Evolutionary conservation across 2,113 vertebrate species (phyloP).

Genomic region (Pandion haliaetus): DNA sequence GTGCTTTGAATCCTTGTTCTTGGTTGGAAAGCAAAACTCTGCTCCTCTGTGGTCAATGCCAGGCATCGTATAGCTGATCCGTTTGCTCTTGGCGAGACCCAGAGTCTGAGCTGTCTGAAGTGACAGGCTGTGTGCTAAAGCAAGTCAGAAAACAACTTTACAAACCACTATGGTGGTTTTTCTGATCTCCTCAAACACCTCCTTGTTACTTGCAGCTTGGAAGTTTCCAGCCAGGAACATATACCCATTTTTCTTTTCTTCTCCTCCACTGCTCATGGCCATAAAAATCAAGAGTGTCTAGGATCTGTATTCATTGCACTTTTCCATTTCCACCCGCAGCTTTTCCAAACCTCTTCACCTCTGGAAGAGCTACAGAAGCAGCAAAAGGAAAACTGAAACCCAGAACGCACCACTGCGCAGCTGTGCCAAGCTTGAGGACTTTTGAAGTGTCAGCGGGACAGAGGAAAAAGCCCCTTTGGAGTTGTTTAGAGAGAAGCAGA

Average conservation of each 20-base stretch:
- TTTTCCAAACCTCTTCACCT: slow-evolving; percentile 57
- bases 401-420: neutral
- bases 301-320: slow-evolving; percentile 13
- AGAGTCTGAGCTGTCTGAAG: neutral
- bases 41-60: neutral
- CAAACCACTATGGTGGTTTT: neutral
- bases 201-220: neutral
- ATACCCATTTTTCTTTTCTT: neutral
- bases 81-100: neutral
- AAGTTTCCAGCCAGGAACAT: slow-evolving; percentile 20
- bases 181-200: slow-evolving; percentile 28
- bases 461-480: slow-evolving; percentile 39
- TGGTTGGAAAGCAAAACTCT: neutral
- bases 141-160: neutral
- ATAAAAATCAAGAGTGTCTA: slow-evolving; percentile 30
- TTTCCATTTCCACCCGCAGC: slow-evolving; percentile 44
- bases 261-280: neutral
- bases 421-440: slow-evolving; percentile 8
- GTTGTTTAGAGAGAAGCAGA: slow-evolving; percentile 38
- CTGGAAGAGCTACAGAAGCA: slow-evolving; percentile 64
- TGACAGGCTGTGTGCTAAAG: neutral
- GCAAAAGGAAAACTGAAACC: slow-evolving; percentile 65
- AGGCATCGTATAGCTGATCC: neutral
- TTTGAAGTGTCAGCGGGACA: neutral
- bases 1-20: neutral